phyloP scores from a whole-genome alignment of 30 jellyfish, hydroid and myxozoan species.

The Hydra vulgaris region DNA sequence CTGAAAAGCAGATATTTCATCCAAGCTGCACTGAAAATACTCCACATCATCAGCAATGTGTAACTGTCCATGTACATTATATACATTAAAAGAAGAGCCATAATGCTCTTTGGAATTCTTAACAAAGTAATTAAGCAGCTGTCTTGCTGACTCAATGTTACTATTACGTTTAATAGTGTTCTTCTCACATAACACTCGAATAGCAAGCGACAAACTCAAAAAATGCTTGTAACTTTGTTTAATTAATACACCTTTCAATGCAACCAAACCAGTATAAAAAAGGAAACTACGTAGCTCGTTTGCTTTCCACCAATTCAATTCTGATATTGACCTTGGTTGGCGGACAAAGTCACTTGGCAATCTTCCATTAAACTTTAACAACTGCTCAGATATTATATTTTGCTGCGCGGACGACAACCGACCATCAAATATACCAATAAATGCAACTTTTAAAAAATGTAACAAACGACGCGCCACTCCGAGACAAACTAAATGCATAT shows the following conservation, averaged over 20 bases:
- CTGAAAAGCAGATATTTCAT: constrained; percentile 20
- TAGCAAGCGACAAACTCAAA: constrained; percentile 21
- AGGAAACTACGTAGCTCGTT: constrained; percentile 39
- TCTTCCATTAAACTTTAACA: constrained; percentile 18
- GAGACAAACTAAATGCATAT: constrained; percentile 27
- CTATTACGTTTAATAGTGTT: constrained; percentile 4
- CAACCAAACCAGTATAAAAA: constrained; percentile 36
- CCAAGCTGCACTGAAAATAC: constrained; percentile 16
- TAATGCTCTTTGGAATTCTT: constrained; percentile 15
- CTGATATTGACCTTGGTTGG: constrained; percentile 41
- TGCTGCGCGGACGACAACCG: constrained; percentile 19
- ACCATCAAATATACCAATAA: constrained; percentile 19
- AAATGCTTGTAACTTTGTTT: constrained; percentile 15
- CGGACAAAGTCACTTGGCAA: constrained; percentile 33
- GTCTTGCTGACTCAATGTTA: constrained; percentile 27
- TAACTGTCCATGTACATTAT: constrained; percentile 33
- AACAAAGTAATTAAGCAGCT: constrained; percentile 30
- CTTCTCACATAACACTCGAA: constrained; percentile 24
- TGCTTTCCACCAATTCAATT: constrained; percentile 45
- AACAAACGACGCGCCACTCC: constrained; percentile 31
- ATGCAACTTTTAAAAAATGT: constrained; percentile 3
- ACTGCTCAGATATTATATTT: constrained; percentile 17
- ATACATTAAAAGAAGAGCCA: constrained; percentile 27
- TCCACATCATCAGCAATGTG: constrained; percentile 32
- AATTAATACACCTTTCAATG: constrained; percentile 20